Conservation (phyloP, 1,140 invertebrate species). For the Dufourea novaeangliae region DNA sequence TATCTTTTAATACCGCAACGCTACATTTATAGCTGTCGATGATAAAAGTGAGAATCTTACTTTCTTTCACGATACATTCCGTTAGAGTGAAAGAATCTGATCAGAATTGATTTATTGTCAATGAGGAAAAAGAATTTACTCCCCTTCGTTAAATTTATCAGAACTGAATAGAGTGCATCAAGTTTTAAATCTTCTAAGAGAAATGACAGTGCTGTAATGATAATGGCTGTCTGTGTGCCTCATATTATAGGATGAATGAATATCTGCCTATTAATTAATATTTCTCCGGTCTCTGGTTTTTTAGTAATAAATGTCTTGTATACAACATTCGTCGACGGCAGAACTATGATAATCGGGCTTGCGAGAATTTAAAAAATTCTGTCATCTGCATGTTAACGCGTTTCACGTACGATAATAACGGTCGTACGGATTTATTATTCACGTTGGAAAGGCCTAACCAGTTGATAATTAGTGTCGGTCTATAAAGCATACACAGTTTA, state of each 20-base stretch:
- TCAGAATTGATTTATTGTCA: constrained; percentile 37
- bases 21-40: constrained; percentile 20
- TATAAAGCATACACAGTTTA: constrained; percentile 54
- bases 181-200: constrained; percentile 35
- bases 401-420: not conserved
- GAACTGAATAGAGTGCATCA: constrained; percentile 25
- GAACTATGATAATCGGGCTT: constrained; percentile 19
- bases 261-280: constrained; percentile 51
- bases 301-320: constrained; percentile 37
- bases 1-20: not conserved
- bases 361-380: constrained; percentile 10
- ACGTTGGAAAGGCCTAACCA: constrained; percentile 51
- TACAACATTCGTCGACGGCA: constrained; percentile 29
- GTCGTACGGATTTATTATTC: constrained; percentile 21
- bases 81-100: constrained; percentile 22
- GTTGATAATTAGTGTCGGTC: constrained; percentile 50
- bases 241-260: constrained; percentile 59
- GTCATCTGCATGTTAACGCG: constrained; percentile 8
- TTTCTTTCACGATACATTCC: constrained; percentile 60
- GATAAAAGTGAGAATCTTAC: constrained; percentile 37
- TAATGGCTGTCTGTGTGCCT: constrained; percentile 55
- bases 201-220: constrained; percentile 47
- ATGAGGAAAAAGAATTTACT: not conserved
- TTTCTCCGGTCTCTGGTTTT: constrained; percentile 32
- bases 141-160: constrained; percentile 22